phyloP scores from a whole-genome alignment of 2,113 vertebrate species.

The Hypomesus transpacificus region DNA sequence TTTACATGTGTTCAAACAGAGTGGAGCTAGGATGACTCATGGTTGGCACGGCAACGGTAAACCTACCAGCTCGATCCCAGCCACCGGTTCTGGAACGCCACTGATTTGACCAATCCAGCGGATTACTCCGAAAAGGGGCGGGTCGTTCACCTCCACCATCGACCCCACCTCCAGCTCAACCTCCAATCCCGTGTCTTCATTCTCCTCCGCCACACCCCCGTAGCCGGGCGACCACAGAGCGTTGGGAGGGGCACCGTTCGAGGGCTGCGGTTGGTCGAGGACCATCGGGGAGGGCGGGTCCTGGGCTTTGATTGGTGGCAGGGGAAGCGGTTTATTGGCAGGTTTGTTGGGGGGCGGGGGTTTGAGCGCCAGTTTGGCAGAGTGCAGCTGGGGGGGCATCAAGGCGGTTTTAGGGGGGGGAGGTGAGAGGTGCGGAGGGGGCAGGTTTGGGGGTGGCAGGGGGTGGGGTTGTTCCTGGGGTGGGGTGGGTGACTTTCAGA shows the following conservation, averaged over 20 bases:
- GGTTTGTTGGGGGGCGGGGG: constrained; percentile 43
- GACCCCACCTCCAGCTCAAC: constrained; percentile 72
- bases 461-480: background rate
- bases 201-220: background rate
- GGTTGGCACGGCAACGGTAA: background rate
- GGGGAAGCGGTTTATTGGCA: constrained; percentile 9
- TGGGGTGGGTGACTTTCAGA: constrained; percentile 24
- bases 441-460: background rate
- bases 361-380: constrained; percentile 30
- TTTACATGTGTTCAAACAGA: too few relatives aligned
- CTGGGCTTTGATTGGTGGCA: constrained; percentile 29
- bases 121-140: constrained; percentile 77
- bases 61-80: constrained; percentile 77
- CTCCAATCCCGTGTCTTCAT: constrained; percentile 11
- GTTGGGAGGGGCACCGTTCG: constrained; percentile 48
- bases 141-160: constrained; percentile 80
- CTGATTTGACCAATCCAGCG: constrained; percentile 75
- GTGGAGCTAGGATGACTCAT: too few relatives aligned
- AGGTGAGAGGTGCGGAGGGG: constrained; percentile 5
- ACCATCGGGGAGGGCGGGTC: background rate
- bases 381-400: constrained; percentile 36
- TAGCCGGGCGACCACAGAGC: constrained; percentile 25
- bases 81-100: constrained; percentile 62
- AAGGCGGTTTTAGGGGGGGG: constrained; percentile 40
- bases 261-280: constrained; percentile 18